Base-by-base conservation (phyloP, 2,113 vertebrate genomes). In the Gallinago undulata region DNA sequence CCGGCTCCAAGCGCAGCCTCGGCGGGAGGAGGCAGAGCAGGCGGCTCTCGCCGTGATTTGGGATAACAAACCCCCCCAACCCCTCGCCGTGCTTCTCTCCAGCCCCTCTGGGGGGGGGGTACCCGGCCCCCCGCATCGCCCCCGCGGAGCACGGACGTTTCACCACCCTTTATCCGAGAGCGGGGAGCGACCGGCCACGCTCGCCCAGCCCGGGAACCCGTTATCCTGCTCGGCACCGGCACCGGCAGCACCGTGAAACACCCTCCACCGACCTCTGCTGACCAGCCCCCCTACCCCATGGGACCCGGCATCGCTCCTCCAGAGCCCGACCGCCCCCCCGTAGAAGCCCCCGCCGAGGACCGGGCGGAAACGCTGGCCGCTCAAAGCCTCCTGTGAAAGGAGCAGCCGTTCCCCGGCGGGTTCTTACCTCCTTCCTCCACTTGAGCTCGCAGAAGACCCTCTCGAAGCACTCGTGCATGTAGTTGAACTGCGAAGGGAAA, bases 381-480 rank as follows among this genome's bases (percentile, higher is more conserved):
- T 7, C 16, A 24, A 35, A 64, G 21, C 18, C 50, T 48, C 22
- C 45, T 3, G 24, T 2, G 10, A 37, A 14, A 55, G 43, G 30
- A 0, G 25, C n/a, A 27, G 80, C 50, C 10, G 1, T 13, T 45
- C 24, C 64, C 51, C 51, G 22, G 81, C 35, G 3, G 90, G 56
- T 15, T 93, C 89, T 98, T 98, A 99, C 99, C 99, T 99, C 99
- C 98, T 99, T 99, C 98, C 99, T 98, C 99, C 99, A 99, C 97
- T 99, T 99, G 95, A 99, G 99, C 97, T 99, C 99, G 96, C 99
- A 99, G 98, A 99, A 99, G 74, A 99, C 98, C 43, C 99, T 98
- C 96, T 99, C 99, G 23, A 99, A 99, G 97, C 99, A 99, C 94
- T 99, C 99, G 39, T 99, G 99, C 99, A 99, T 99, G 98, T 99